A percentile compares a stretch with the other conserved stretches of the same genome.
These are phyloP conservation scores for Poeciliopsis retropinna DNA, from an alignment of 2,113 vertebrate genomes.

Conservation along the genomic window DNA sequence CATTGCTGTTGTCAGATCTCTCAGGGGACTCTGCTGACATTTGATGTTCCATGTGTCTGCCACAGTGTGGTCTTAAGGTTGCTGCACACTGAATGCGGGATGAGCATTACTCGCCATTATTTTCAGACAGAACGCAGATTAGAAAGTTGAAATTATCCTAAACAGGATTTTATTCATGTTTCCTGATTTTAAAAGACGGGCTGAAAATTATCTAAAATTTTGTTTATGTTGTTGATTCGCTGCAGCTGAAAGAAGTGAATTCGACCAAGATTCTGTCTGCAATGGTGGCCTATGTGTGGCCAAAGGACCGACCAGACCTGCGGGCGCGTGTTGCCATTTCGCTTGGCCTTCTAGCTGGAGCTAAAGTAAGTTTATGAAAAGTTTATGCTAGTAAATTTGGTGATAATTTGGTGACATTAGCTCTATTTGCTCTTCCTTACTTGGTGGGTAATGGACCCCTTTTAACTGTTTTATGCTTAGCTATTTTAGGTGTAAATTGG, in stretches of 20 bases:
- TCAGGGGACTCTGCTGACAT: constrained; percentile 60
- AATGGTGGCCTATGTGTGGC: constrained; percentile 96
- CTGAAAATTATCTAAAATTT: constrained; percentile 3
- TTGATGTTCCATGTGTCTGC: constrained; percentile 51
- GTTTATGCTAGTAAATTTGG: not conserved
- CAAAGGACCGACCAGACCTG: constrained; percentile 93
- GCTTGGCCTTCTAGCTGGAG: constrained; percentile 88
- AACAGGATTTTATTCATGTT: not conserved
- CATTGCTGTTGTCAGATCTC: constrained; percentile 47
- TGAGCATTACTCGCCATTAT: constrained; percentile 27
- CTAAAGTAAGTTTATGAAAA: constrained; percentile 84
- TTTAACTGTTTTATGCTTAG: not conserved
- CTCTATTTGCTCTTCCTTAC: not conserved
- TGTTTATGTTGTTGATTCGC: constrained; percentile 37
- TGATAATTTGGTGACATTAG: not conserved
- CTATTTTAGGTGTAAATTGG: not conserved
- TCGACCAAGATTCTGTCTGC: constrained; percentile 87
- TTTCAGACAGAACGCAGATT: constrained; percentile 12
- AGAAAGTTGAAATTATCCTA: not conserved
- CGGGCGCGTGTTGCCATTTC: constrained; percentile 90
- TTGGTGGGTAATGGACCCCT: not conserved
- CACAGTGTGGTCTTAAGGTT: constrained; percentile 40
- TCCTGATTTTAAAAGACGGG: not conserved
- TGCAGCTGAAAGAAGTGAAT: constrained; percentile 91
- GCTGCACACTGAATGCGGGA: constrained; percentile 33